Evolutionary conservation across 1,140 invertebrate genomes (phyloP), one percentile per base, ranked within the genome.

Genomic region (Platyura marginata): DNA sequence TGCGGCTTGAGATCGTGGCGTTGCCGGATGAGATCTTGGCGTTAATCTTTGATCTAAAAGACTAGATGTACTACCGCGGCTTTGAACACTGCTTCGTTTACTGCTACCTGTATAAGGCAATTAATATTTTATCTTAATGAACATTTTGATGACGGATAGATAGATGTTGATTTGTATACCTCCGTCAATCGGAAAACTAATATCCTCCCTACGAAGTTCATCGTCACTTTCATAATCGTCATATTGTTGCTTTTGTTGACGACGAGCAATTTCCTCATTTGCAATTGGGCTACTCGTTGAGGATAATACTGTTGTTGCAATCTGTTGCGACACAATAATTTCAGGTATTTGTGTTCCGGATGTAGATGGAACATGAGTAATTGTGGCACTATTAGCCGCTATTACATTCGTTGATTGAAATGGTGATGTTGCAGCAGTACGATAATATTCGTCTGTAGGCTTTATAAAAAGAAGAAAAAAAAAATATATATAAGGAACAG

Each of bases 171-270:
- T n/a, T n/a, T n/a, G n/a, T 62, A 62, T 61, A 75, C 79, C 79
- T 63, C 72, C 70, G 56, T 83, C 79, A 18, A 71, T 72, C 42
- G 77, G 70, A 63, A 90, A 90, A 59, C 79, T 77, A 52, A 90
- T 90, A 54, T 88, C 81, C 59, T 90, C 87, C 50, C 78, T 70
- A 47, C 81, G 73, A 44, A 91, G 69, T 56, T 92, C 88, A 59
- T 92, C 88, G 62, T 92, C 88, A 55, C 83, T 87, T 61, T 89
- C 86, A 53, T 82, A 82, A 57, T 91, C 86, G 54, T 89, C 86
- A 59, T 77, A 84, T 46, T 71, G 66, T 33, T 74, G 61, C 35
- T 66, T 64, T 34, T 72, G 48, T 29, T 40, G 39, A 6, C 64
- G 41, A 64, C 65, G 39, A 21, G 23, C 21, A 10, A 13, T 13